A percentile compares a stretch with the other conserved stretches of the same genome.
Conservation (phyloP, 1,140 invertebrate species). For the Hyposmocoma kahamanoa region DNA sequence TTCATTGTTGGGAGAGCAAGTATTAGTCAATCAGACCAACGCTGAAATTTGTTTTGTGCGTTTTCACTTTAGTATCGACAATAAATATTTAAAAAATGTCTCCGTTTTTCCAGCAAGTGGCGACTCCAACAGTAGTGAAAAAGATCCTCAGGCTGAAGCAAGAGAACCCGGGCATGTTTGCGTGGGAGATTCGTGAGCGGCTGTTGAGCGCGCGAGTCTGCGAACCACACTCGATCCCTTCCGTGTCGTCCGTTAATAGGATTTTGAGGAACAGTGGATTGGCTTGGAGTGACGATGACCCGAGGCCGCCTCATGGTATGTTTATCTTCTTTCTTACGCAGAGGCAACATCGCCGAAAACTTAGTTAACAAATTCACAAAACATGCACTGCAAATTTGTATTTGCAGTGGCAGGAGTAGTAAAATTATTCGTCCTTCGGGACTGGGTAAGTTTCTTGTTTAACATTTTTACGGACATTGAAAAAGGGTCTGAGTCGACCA, state of each 20-base stretch:
- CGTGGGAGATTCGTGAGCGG: slow-evolving; percentile 93
- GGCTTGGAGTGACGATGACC: slow-evolving; percentile 78
- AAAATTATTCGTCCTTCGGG: too few relatives aligned
- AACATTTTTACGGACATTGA: too few relatives aligned
- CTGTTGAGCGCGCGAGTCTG: slow-evolving; percentile 89
- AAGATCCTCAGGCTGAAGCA: slow-evolving; percentile 93
- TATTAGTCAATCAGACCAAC: too few relatives aligned
- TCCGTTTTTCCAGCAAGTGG: slow-evolving; percentile 86
- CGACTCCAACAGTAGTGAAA: slow-evolving; percentile 93
- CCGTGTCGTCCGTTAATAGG: slow-evolving; percentile 95
- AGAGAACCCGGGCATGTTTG: slow-evolving; percentile 94
- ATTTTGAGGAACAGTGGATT: slow-evolving; percentile 90
- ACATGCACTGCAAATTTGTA: too few relatives aligned
- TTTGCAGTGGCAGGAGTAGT: too few relatives aligned
- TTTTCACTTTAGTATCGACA: slow-evolving; percentile 17
- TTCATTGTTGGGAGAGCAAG: too few relatives aligned
- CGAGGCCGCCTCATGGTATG: slow-evolving; percentile 34
- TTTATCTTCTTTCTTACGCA: too few relatives aligned
- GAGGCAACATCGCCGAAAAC: too few relatives aligned
- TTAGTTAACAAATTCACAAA: too few relatives aligned
- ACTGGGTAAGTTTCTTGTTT: too few relatives aligned
- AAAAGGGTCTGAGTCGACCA: too few relatives aligned
- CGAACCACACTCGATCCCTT: slow-evolving; percentile 90
- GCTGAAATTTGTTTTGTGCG: too few relatives aligned
- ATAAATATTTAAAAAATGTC: slow-evolving; percentile 2